Conservation (phyloP, 2,113 vertebrate species). For the Cynocephalus volans region DNA sequence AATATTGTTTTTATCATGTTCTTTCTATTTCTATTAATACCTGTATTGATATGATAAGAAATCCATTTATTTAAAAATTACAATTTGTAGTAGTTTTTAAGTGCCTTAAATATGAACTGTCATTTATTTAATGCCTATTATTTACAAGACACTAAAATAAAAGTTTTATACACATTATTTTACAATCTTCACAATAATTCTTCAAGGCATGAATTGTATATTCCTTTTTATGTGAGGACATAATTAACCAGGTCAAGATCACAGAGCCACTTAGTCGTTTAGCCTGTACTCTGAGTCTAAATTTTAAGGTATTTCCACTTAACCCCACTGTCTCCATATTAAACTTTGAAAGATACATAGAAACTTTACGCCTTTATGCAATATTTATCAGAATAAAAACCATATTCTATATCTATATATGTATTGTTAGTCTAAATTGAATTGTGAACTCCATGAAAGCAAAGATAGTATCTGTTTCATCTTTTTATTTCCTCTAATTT, state of each 20-base stretch:
- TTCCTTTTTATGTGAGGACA: neutral
- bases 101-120: neutral
- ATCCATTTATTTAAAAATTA: slow-evolving; percentile 19
- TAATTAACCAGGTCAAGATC: neutral
- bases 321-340: neutral
- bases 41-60: neutral
- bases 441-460: neutral
- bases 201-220: neutral
- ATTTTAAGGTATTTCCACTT: neutral
- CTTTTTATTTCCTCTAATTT: neutral
- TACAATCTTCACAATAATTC: neutral
- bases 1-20: neutral
- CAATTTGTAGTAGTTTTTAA: neutral
- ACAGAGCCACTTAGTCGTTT: neutral
- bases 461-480: neutral
- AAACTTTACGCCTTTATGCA: neutral
- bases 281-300: neutral
- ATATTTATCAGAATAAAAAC: slow-evolving; percentile 18
- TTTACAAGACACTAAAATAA: neutral
- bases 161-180: neutral
- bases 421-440: neutral
- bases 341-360: slow-evolving; percentile 5
- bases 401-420: neutral
- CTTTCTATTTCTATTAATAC: neutral
- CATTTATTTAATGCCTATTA: neutral